Evolutionary conservation across 2,113 vertebrate species (phyloP).

Genomic region (Tragelaphus strepsiceros): DNA sequence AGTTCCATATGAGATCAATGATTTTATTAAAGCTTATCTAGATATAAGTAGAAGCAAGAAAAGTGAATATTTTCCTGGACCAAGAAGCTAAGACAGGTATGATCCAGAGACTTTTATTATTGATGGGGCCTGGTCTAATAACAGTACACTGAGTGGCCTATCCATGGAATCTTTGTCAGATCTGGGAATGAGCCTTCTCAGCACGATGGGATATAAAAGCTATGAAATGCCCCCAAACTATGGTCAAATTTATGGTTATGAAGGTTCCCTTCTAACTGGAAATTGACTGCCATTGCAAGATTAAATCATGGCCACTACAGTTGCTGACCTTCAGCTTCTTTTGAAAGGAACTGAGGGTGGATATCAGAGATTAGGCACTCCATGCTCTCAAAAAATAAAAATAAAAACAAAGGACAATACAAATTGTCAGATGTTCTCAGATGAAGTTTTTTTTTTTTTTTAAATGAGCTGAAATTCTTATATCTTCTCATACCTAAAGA

Average conservation of each 20-base stretch:
- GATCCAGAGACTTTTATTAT: neutral
- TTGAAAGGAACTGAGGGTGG: neutral
- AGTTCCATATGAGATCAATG: neutral
- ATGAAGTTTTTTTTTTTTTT: neutral
- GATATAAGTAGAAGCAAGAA: neutral
- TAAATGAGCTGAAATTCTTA: neutral
- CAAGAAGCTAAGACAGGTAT: neutral
- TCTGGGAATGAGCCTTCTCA: neutral
- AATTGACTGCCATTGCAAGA: neutral
- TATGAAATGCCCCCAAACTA: neutral
- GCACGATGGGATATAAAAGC: neutral
- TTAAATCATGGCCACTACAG: neutral
- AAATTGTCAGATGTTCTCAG: neutral
- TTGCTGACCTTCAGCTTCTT: neutral
- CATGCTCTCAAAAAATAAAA: neutral
- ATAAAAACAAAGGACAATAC: neutral
- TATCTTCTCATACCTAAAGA: neutral
- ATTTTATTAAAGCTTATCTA: neutral
- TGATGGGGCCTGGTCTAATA: neutral
- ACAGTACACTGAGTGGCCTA: neutral
- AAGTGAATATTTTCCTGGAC: neutral
- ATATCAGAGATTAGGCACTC: neutral
- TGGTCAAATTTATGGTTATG: neutral
- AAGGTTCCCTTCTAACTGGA: neutral
- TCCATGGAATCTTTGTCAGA: neutral